Percentiles rank a stretch among this genome's conserved stretches.
Conservation (phyloP, 2,113 vertebrate genomes). For the Phaethon lepturus region DNA sequence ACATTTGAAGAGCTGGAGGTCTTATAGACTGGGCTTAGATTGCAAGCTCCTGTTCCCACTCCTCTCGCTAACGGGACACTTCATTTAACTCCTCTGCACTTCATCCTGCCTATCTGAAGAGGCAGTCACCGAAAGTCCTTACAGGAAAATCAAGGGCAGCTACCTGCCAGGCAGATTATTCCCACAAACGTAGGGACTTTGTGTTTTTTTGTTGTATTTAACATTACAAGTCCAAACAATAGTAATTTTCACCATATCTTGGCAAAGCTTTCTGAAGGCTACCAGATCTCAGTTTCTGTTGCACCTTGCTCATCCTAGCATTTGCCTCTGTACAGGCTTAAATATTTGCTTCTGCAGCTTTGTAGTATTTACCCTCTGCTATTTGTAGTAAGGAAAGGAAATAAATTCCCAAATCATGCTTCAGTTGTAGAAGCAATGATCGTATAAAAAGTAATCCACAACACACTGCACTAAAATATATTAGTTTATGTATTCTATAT, state of each 20-base stretch:
- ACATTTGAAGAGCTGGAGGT: not conserved
- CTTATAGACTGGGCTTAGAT: not conserved
- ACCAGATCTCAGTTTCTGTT: not conserved
- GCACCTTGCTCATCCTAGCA: not conserved
- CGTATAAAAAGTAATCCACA: not conserved
- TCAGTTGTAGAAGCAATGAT: conserved; percentile 14
- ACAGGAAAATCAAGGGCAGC: not conserved
- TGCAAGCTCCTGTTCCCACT: not conserved
- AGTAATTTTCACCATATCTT: not conserved
- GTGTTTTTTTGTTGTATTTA: not conserved
- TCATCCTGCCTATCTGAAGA: not conserved
- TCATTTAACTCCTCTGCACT: not conserved
- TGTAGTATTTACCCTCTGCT: not conserved
- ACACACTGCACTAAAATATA: not conserved
- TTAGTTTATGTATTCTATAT: not conserved
- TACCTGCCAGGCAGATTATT: not conserved
- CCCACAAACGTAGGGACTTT: not conserved
- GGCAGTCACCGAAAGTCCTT: not conserved
- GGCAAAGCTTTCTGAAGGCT: not conserved
- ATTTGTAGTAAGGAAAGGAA: conserved; percentile 6
- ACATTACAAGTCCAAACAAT: not conserved
- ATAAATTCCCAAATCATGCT: not conserved
- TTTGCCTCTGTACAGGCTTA: not conserved
- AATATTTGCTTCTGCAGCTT: not conserved
- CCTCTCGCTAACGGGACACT: not conserved